A percentile compares a stretch with the other conserved stretches of the same genome.
Conservation (phyloP, 1,140 invertebrate species). For the Pseudomyrmex cubaensis region DNA sequence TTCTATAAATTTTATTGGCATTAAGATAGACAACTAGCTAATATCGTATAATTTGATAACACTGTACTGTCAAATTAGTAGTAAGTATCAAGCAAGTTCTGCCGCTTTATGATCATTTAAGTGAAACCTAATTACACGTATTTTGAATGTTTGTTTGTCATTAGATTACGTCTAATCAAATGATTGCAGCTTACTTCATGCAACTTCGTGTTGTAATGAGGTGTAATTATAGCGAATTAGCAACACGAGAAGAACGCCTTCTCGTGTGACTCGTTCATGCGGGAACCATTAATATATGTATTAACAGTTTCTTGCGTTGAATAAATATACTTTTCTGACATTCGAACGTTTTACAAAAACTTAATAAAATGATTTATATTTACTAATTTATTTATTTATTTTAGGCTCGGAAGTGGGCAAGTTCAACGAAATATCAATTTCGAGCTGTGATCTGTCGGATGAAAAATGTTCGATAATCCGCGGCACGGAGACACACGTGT, state of each 20-base stretch:
- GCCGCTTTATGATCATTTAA: too few relatives aligned
- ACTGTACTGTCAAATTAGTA: too few relatives aligned
- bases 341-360: not conserved
- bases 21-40: too few relatives aligned
- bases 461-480: conserved; percentile 86
- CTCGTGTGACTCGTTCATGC: not conserved
- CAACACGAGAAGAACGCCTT: not conserved
- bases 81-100: too few relatives aligned
- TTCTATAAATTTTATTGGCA: too few relatives aligned
- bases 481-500: conserved; percentile 87
- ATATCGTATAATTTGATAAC: too few relatives aligned
- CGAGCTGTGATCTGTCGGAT: conserved; percentile 84
- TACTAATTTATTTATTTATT: conserved; percentile 50
- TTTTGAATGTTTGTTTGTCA: not conserved
- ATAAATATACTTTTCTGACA: not conserved
- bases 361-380: not conserved
- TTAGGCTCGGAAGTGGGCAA: conserved; percentile 87
- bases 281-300: too few relatives aligned
- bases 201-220: not conserved
- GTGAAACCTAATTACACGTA: conserved; percentile 6
- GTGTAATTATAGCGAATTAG: conserved; percentile 10
- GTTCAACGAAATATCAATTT: conserved; percentile 85
- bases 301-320: not conserved
- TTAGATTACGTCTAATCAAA: not conserved
- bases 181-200: not conserved